phyloP scores from a whole-genome alignment of 2,888 invertebrate genomes.

The Lathronympha strigana region DNA sequence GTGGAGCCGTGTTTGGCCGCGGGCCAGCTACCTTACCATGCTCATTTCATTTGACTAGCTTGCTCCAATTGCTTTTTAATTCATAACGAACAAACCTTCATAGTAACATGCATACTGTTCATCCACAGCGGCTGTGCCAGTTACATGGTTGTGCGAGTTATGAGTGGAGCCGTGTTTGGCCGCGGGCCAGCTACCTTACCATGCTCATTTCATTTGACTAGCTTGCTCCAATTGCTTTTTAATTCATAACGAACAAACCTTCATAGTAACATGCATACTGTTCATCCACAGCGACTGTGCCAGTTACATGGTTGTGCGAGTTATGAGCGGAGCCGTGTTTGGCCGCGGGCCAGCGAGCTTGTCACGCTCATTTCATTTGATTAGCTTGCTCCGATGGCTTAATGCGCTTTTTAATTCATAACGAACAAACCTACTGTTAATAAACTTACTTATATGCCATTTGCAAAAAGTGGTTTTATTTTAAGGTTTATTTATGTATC shows the following conservation, averaged over 20 bases:
- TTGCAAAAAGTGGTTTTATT: too few relatives aligned
- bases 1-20: background rate
- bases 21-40: background rate
- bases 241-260: too few relatives aligned
- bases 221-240: slow-evolving; percentile 40
- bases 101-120: slow-evolving; percentile 2
- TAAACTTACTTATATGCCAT: background rate
- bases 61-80: background rate
- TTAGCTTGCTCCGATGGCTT: slow-evolving; percentile 40
- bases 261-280: background rate
- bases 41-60: background rate
- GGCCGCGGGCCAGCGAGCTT: slow-evolving; percentile 38
- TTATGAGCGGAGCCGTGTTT: slow-evolving; percentile 40
- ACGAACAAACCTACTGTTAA: background rate
- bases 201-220: slow-evolving; percentile 42
- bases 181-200: slow-evolving; percentile 36
- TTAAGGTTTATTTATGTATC: too few relatives aligned
- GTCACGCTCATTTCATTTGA: slow-evolving; percentile 42
- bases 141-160: slow-evolving; percentile 40
- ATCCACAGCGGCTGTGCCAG: slow-evolving; percentile 15
- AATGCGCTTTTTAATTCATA: slow-evolving; percentile 39
- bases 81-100: too few relatives aligned
- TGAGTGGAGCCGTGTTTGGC: slow-evolving; percentile 39
- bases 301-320: slow-evolving; percentile 38
- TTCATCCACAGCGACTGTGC: slow-evolving; percentile 14